A percentile compares a stretch with the other conserved stretches of the same genome.
Evolutionary conservation across 2,888 invertebrate genomes (phyloP).

Genomic region (Dynastes tityus): DNA sequence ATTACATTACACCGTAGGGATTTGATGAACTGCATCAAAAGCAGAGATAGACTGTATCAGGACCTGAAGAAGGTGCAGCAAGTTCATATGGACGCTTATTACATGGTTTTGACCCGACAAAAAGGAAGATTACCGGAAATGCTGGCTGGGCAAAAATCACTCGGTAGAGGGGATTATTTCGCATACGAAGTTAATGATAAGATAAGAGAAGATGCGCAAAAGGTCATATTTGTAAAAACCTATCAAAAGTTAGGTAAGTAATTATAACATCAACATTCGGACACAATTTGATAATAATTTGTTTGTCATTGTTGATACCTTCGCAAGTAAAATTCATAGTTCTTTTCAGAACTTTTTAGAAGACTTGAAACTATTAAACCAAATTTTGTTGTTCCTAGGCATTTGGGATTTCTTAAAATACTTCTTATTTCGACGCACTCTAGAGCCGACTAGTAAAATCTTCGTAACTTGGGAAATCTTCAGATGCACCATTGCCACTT

Average conservation of each 20-base stretch:
- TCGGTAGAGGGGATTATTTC: conserved; percentile 53
- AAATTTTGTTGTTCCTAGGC: conserved; percentile 13
- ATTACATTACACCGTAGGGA: conserved; percentile 44
- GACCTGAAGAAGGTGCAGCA: conserved; percentile 34
- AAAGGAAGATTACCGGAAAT: conserved; percentile 53
- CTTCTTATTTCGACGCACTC: conserved; percentile 16
- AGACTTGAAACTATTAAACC: no score
- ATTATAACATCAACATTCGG: no score
- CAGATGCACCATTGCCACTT: conserved; percentile 13
- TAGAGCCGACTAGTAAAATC: conserved; percentile 39
- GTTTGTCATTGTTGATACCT: no score
- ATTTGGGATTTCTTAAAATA: conserved; percentile 33
- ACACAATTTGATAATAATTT: no score
- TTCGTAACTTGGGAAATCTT: conserved; percentile 41
- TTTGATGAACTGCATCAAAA: conserved; percentile 50
- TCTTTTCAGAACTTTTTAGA: no score
- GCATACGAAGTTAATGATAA: conserved; percentile 52
- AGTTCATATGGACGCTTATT: conserved; percentile 45
- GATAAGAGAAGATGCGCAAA: conserved; percentile 13
- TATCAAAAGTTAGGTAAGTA: conserved; percentile 34
- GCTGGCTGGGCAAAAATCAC: conserved; percentile 47
- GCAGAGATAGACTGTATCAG: conserved; percentile 21
- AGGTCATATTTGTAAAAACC: conserved; percentile 6
- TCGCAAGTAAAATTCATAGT: no score
- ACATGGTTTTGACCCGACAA: conserved; percentile 47